A percentile compares a stretch with the other conserved stretches of the same genome.
Evolutionary conservation across 1,140 invertebrate species (phyloP).

Genomic region (Psix sp.): DNA sequence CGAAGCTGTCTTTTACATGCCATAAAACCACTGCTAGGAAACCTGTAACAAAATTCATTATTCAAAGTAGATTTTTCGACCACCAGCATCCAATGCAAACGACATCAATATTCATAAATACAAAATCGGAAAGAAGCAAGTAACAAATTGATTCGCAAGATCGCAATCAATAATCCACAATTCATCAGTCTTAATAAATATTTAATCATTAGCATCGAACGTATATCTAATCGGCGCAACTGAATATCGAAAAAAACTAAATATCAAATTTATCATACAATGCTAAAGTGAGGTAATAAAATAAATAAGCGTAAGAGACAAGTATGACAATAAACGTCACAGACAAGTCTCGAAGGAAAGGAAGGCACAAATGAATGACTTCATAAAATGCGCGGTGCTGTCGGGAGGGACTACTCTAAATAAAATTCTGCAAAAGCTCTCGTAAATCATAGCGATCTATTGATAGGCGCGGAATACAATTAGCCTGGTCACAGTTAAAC

Average conservation of each 20-base stretch:
- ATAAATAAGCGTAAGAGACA: conserved; percentile 35
- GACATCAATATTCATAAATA: no score
- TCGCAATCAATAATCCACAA: no score
- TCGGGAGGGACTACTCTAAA: neutral
- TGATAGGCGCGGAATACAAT: conserved; percentile 27
- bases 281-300: conserved; percentile 9
- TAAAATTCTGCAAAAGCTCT: neutral
- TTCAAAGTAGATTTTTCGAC: neutral
- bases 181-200: no score
- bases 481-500: conserved; percentile 11
- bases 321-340: conserved; percentile 5
- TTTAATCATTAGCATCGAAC: no score
- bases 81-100: no score
- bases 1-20: conserved; percentile 63
- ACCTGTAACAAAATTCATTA: conserved; percentile 46
- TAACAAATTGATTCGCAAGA: no score
- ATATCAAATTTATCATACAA: conserved; percentile 46
- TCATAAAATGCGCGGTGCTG: no score
- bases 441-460: conserved; percentile 31
- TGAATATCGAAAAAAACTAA: conserved; percentile 1
- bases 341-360: no score
- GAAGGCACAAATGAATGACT: no score
- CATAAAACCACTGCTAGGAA: conserved; percentile 68
- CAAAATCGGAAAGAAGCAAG: no score
- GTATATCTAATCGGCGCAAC: no score